Evolutionary conservation across 1,140 invertebrate species (phyloP).

Genomic region (Drosophila funebris): DNA sequence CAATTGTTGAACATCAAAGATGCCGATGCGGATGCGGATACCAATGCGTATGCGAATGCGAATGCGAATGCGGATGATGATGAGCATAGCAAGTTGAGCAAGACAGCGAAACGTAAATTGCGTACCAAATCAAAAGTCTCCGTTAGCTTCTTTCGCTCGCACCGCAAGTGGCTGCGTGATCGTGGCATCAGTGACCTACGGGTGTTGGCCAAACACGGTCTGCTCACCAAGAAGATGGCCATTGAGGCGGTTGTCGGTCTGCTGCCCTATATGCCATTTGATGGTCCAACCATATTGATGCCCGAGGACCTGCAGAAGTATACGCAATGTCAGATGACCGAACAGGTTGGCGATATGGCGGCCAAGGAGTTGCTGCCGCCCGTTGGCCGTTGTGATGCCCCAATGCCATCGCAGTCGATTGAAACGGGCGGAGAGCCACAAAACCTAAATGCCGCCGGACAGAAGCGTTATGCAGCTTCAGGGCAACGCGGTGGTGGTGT

Average conservation of each 20-base stretch:
- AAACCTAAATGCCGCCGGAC: too few species aligned
- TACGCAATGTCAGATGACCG: background rate
- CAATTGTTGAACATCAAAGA: background rate
- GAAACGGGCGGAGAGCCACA: too few species aligned
- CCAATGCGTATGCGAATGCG: too few species aligned
- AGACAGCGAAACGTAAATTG: conserved; percentile 29
- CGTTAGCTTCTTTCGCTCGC: conserved; percentile 82
- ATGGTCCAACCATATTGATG: conserved; percentile 33
- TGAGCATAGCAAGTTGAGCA: conserved; percentile 7
- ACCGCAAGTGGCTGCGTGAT: conserved; percentile 51
- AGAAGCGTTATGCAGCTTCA: too few species aligned
- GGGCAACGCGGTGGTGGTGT: too few species aligned
- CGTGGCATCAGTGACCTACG: conserved; percentile 45
- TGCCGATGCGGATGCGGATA: too few species aligned
- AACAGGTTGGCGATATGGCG: conserved; percentile 27
- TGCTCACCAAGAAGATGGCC: background rate
- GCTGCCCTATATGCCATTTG: conserved; percentile 49
- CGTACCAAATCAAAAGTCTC: conserved; percentile 89
- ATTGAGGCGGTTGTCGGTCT: conserved; percentile 18
- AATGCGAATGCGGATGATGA: too few species aligned
- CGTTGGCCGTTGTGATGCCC: too few species aligned
- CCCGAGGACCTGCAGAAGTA: background rate
- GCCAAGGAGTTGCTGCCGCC: too few species aligned
- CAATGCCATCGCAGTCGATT: too few species aligned
- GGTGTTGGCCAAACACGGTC: conserved; percentile 6